Percentiles rank a stretch among this genome's conserved stretches.
phyloP scores from a whole-genome alignment of 2,113 vertebrate genomes.

The Pseudopodoces humilis region DNA sequence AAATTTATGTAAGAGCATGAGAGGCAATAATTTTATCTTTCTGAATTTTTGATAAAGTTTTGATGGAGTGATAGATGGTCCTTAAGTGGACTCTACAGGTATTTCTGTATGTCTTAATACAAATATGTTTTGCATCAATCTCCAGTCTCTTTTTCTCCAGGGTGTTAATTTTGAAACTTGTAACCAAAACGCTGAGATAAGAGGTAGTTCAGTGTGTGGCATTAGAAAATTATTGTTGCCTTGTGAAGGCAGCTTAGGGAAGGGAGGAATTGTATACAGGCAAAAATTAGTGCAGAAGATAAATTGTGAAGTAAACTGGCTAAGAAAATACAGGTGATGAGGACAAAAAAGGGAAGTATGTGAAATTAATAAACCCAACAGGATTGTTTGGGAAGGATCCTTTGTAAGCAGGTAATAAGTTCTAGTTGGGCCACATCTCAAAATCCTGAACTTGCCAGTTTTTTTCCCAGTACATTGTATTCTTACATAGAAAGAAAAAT shows the following conservation, averaged over 20 bases:
- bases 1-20: background rate
- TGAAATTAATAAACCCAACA: background rate
- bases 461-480: background rate
- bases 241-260: background rate
- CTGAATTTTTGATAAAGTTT: background rate
- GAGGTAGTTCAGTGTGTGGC: background rate
- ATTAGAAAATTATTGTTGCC: background rate
- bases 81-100: background rate
- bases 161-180: background rate
- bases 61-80: background rate
- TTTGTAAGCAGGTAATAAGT: background rate
- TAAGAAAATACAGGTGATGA: background rate
- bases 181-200: background rate
- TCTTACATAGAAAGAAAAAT: slow-evolving; percentile 14
- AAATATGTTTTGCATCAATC: background rate
- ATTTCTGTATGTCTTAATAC: background rate
- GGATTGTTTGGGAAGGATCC: background rate
- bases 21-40: background rate
- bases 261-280: background rate
- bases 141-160: background rate
- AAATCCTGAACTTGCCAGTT: background rate
- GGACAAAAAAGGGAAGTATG: background rate
- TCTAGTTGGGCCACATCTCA: background rate
- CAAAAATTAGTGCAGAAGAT: background rate
- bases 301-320: background rate